A percentile compares a stretch with the other conserved stretches of the same genome.
Evolutionary conservation across 2,113 vertebrate species (phyloP).

Genomic region (Melanotaenia duboulayi): DNA sequence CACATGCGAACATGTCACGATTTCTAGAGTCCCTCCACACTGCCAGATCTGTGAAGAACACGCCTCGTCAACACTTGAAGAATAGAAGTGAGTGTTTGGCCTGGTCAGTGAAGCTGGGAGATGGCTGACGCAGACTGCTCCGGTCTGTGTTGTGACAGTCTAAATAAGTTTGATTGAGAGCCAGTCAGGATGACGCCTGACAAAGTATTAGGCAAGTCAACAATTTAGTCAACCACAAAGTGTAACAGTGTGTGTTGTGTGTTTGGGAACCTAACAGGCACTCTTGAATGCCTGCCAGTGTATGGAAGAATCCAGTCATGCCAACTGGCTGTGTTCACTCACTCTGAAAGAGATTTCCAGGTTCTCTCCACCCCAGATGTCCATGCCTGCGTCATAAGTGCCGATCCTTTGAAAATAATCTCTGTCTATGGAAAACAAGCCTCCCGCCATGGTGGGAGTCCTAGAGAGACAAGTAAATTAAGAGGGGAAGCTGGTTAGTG

Average conservation of each 20-base stretch:
- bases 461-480: slow-evolving; percentile 71
- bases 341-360: slow-evolving; percentile 99
- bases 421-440: slow-evolving; percentile 98
- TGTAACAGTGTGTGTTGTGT: slow-evolving; percentile 18
- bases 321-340: slow-evolving; percentile 56
- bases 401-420: slow-evolving; percentile 99
- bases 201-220: slow-evolving; percentile 39
- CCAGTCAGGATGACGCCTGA: slow-evolving; percentile 31
- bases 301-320: slow-evolving; percentile 49
- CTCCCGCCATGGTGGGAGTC: slow-evolving; percentile 99
- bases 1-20: slow-evolving; percentile 98
- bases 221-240: slow-evolving; percentile 36
- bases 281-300: slow-evolving; percentile 29
- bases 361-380: slow-evolving; percentile 99
- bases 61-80: slow-evolving; percentile 3
- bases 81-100: too few relatives aligned
- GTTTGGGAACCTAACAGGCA: slow-evolving; percentile 23
- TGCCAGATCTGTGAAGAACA: slow-evolving; percentile 92
- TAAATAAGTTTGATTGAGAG: slow-evolving; percentile 29
- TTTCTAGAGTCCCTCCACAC: slow-evolving; percentile 97
- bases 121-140: slow-evolving; percentile 14
- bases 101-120: slow-evolving; percentile 3
- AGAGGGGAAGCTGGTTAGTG: slow-evolving; percentile 6
- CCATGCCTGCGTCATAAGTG: slow-evolving; percentile 99
- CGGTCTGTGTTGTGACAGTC: slow-evolving; percentile 34